Evolutionary conservation across 2,113 vertebrate species (phyloP), one percentile per base, ranked within the genome.

Genomic region (Lynx canadensis): DNA sequence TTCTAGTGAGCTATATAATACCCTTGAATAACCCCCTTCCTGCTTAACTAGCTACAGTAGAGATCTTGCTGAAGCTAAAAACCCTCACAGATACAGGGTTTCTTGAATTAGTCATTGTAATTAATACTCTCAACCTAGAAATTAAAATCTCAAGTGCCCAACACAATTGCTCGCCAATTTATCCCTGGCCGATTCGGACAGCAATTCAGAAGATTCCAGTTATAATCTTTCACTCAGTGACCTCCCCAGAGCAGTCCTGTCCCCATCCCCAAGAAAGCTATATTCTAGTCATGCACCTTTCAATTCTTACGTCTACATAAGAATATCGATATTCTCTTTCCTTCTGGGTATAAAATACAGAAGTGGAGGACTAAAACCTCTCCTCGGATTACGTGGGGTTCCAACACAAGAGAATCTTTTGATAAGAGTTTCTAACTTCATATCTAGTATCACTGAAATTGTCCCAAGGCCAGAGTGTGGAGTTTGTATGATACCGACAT

Each of bases 1-100:
- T 29, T 74, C 92, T 95, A 45, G 52, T 85, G 73, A 96, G 89
- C 81, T 79, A 33, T 23, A n/a, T 12, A 78, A 94, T 41, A 89
- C 41, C 86, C 57, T 85, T 60, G 41, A 93, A 78, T 89, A 81
- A 65, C 84, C 57, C 14, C 29, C 18, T 50, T 95, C 96, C 33
- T 91, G 29, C 33, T 96, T 91, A 66, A 65, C 66, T 66, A 80
- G 60, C 36, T 81, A 80, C 23, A 69, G 66, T 50, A 92, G 41
- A 90, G 41, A 88, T 52, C 50, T 97, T 92, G 50, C 41, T 91
- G 16, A 7, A n/a, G 31, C 68, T 78, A 60, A 65, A 74, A 18
- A 60, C 81, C 38, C 73, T 85, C 18, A 76, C 21, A 89, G 15
- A 78, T 65, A 33, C 16, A 95, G 16, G 4, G 27, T 81, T 84